Evolutionary conservation across 2,888 invertebrate species (phyloP).

Genomic region (Erebia palarica): DNA sequence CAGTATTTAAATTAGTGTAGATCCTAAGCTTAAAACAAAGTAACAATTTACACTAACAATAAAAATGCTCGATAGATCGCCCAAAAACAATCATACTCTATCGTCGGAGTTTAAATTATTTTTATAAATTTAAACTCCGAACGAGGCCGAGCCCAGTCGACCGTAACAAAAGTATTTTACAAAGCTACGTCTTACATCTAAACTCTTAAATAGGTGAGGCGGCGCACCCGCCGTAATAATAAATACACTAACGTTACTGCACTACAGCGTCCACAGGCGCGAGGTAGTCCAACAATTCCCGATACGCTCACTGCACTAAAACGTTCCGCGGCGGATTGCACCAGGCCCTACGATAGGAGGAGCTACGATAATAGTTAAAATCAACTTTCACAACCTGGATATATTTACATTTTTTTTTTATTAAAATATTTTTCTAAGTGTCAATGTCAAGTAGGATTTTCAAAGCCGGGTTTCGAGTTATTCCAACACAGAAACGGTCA

Average conservation of each 20-base stretch:
- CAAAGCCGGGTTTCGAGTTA: constrained; percentile 15
- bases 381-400: constrained; percentile 80
- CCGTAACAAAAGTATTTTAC: constrained; percentile 80
- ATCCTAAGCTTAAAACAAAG: constrained; percentile 81
- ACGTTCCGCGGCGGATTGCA: constrained; percentile 47
- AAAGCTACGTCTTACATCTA: constrained; percentile 72
- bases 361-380: constrained; percentile 64
- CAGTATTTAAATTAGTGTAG: constrained; percentile 79
- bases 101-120: constrained; percentile 72
- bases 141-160: constrained; percentile 78
- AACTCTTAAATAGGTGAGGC: constrained; percentile 71
- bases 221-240: constrained; percentile 53
- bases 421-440: constrained; percentile 48
- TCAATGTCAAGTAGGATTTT: constrained; percentile 15
- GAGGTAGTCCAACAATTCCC: constrained; percentile 75
- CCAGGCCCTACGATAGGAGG: constrained; percentile 61
- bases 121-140: constrained; percentile 79
- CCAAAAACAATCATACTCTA: constrained; percentile 76
- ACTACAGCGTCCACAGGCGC: constrained; percentile 65
- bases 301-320: constrained; percentile 47
- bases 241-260: constrained; percentile 61
- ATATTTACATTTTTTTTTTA: constrained; percentile 72
- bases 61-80: constrained; percentile 81
- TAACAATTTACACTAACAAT: constrained; percentile 82
- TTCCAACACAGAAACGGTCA: constrained; percentile 10